Evolutionary conservation across 2,888 invertebrate genomes (phyloP).

Genomic region (Glaucopsyche alexis): DNA sequence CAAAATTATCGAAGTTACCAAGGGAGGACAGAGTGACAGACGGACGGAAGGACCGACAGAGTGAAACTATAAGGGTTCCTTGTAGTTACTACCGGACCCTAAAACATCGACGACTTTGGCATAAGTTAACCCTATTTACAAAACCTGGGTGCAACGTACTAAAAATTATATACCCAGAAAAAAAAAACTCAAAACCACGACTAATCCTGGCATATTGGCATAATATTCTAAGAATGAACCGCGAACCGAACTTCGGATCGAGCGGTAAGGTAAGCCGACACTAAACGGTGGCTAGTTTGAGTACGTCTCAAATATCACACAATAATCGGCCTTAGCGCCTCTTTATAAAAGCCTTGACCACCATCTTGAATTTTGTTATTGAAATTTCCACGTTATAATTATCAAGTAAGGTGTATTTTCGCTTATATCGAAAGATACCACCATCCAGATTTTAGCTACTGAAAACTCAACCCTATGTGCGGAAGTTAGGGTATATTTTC

Average conservation of each 20-base stretch:
- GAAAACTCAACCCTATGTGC: constrained; percentile 35
- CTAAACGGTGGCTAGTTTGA: constrained; percentile 66
- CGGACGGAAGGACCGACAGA: too few relatives aligned
- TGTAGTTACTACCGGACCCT: too few relatives aligned
- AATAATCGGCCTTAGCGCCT: constrained; percentile 46
- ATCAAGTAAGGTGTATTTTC: constrained; percentile 44
- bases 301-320: constrained; percentile 49
- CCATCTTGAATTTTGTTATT: too few relatives aligned
- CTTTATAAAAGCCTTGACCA: constrained; percentile 29
- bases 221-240: constrained; percentile 52
- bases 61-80: too few relatives aligned
- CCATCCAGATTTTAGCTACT: not conserved
- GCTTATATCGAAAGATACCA: constrained; percentile 25
- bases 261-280: constrained; percentile 70
- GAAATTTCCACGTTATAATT: constrained; percentile 11
- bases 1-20: too few relatives aligned
- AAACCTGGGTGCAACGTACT: not conserved
- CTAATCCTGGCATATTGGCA: constrained; percentile 40
- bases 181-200: not conserved
- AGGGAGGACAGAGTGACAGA: too few relatives aligned
- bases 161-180: not conserved
- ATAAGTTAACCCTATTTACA: not conserved
- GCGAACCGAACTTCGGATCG: constrained; percentile 64
- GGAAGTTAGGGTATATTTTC: constrained; percentile 44
- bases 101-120: too few relatives aligned